These are phyloP conservation scores for Ormyrus thymus DNA, from an alignment of 2,888 invertebrate species.

Conservation along the genomic window DNA sequence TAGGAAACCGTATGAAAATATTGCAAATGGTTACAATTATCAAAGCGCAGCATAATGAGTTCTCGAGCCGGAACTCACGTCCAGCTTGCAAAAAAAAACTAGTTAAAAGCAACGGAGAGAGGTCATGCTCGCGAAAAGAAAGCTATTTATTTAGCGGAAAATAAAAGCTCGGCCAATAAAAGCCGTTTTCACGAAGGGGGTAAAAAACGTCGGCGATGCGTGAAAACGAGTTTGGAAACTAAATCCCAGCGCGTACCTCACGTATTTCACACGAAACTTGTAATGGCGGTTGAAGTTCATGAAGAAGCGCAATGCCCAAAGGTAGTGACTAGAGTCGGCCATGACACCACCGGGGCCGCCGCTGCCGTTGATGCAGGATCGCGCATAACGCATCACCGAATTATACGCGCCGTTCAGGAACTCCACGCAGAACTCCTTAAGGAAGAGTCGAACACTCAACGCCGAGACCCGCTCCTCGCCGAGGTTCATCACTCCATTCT, in stretches of 20 bases:
- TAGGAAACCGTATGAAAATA: not conserved
- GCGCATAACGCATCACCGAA: slow-evolving; percentile 90
- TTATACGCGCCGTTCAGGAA: slow-evolving; percentile 96
- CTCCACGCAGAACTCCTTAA: slow-evolving; percentile 96
- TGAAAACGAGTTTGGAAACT: slow-evolving; percentile 66
- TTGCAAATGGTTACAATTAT: not conserved
- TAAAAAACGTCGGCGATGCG: slow-evolving; percentile 56
- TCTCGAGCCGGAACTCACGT: not conserved
- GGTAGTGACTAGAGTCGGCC: slow-evolving; percentile 91
- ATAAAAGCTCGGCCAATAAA: slow-evolving; percentile 47
- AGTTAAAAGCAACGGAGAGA: not conserved
- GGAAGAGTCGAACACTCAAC: slow-evolving; percentile 89
- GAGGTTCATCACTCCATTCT: slow-evolving; percentile 81
- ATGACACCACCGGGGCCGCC: slow-evolving; percentile 82
- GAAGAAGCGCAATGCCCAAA: slow-evolving; percentile 96
- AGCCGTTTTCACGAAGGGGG: slow-evolving; percentile 8
- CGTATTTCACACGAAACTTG: slow-evolving; percentile 90
- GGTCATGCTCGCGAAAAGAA: slow-evolving; percentile 10
- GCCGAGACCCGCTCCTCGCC: slow-evolving; percentile 87
- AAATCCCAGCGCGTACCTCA: slow-evolving; percentile 81
- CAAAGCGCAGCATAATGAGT: not conserved
- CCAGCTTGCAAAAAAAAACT: not conserved
- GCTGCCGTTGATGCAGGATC: slow-evolving; percentile 83
- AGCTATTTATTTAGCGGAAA: slow-evolving; percentile 47
- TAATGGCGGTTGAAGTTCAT: slow-evolving; percentile 97